A percentile compares a stretch with the other conserved stretches of the same genome.
phyloP scores from a whole-genome alignment of 2,113 vertebrate genomes.

The Oreochromis spilurus region DNA sequence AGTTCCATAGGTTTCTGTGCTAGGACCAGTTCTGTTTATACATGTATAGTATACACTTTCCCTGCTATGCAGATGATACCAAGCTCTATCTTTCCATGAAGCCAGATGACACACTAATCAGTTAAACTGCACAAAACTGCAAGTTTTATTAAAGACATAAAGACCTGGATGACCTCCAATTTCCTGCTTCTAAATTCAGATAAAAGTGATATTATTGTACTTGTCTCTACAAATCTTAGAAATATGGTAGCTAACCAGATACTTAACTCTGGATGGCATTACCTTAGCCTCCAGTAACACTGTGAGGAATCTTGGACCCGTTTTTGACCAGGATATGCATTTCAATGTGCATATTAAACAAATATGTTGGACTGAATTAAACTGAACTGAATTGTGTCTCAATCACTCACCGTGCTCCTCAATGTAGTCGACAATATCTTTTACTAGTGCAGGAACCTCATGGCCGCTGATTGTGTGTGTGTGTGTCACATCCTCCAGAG shows the following conservation, averaged over 20 bases:
- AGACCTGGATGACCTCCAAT: not conserved
- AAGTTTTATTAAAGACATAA: not conserved
- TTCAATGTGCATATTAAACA: not conserved
- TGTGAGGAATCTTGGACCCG: not conserved
- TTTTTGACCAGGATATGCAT: not conserved
- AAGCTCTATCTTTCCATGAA: not conserved
- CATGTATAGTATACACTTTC: not conserved
- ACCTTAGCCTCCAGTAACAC: not conserved
- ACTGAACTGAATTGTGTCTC: not conserved
- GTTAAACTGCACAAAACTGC: not conserved
- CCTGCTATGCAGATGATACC: not conserved
- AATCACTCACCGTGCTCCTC: slow-evolving; percentile 90
- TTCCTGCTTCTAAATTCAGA: not conserved
- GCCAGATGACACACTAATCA: not conserved
- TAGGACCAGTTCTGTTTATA: not conserved
- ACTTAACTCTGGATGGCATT: not conserved
- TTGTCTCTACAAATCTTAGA: not conserved
- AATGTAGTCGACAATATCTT: slow-evolving; percentile 94
- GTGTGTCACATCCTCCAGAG: slow-evolving; percentile 93
- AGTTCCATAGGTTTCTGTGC: not conserved
- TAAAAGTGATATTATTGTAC: not conserved
- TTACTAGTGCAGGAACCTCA: slow-evolving; percentile 93
- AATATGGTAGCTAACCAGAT: not conserved
- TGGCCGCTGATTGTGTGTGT: slow-evolving; percentile 80
- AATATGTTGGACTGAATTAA: not conserved